Base-by-base conservation (phyloP, 2,888 invertebrate genomes). In the Ophion slaviceki region DNA sequence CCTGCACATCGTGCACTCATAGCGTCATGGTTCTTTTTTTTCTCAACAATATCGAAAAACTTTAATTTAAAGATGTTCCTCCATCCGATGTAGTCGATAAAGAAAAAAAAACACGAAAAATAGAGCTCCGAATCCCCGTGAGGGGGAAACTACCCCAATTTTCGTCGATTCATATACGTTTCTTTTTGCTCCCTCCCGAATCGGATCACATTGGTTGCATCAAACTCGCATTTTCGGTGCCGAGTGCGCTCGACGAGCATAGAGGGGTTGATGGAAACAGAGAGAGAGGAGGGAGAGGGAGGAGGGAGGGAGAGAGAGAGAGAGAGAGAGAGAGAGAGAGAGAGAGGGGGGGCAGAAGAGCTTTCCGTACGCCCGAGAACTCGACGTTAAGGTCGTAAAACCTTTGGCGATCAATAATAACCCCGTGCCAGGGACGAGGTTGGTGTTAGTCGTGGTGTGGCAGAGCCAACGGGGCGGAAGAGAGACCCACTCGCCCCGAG, bases 401-500 rank as follows among this genome's bases (percentile, higher is more conserved):
- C 88, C 86, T 88, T 87, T 82, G 86, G 82, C 92, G 92, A 92
- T 92, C 92, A 91, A 92, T 92, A 92, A 90, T 90, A 91, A 91
- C 88, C 88, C 91, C 77, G 70, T 61, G 71, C 75, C 74, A 47
- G 64, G 75, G 47, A 75, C 70, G 70, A 57, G 75, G 72, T 40
- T 68, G 72, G 80, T n/a, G 76, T 80, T 77, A 67, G 66, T 71
- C 14, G 24, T 57, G 74, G 45, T 57, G 62, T 61, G 68, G 68
- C 77, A 68, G 57, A 80, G 82, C 62, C 66, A 75, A 68, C 79
- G 71, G 71, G 66, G 47, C 72, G 47, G 80, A 80, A 76, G 76
- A 80, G 76, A 68, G 59, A n/a, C 82, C 83, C 80, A 71, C 80
- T 83, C 74, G 71, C 80, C 80, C 80, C 79, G 76, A 86, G 77